Evolutionary conservation across 2,888 invertebrate species (phyloP), one percentile per base, ranked within the genome.

Genomic region (Eustalomyia histrio): DNA sequence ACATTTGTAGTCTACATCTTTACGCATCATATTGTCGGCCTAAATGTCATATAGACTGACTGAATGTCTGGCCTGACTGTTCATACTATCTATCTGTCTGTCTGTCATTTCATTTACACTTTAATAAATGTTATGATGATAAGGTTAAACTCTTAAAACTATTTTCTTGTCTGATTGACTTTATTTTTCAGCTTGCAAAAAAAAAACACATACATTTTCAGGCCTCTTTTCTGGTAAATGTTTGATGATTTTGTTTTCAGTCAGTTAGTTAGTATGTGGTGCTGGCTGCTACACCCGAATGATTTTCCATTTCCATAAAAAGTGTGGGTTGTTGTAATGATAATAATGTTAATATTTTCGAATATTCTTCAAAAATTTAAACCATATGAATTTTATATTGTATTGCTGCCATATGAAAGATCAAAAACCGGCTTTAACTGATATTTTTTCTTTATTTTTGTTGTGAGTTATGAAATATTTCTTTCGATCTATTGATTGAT

Each of bases 401-500:
- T 43, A 43, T 43, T 9, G 21, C 29, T 29, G 6, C 1, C 7
- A 29, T 29, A 29, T 29, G 18, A 21, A 47, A 79, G 74, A 79
- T 79, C 74, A 58, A 64, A 64, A 21, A 69, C 58, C 61, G 47
- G 74, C 74, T 74, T 79, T 52, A 79, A 39, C 50, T 39, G 79
- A 79, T 79, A 74, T 57, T 47, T 74, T 16, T 16, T 10, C 10
- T 18, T 53, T 53, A 12, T 21, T 10, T 18, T 53, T 53, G 17
- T 52, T 18, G 10, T 39, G 43, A 47, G 43, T 47, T 47, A 47
- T 47, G 43, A 47, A 47, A 47, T 47, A 14, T 39, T 39, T 47
- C 6, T 47, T 14, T 57, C 74, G 81, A 81, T 81, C 78, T 81
- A 78, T 78, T 81, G 81, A 81, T 81, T 81, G 81, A 81, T 81